Evolutionary conservation across 2,113 vertebrate species (phyloP).

Genomic region (Pseudorhombus dupliciocellatus): DNA sequence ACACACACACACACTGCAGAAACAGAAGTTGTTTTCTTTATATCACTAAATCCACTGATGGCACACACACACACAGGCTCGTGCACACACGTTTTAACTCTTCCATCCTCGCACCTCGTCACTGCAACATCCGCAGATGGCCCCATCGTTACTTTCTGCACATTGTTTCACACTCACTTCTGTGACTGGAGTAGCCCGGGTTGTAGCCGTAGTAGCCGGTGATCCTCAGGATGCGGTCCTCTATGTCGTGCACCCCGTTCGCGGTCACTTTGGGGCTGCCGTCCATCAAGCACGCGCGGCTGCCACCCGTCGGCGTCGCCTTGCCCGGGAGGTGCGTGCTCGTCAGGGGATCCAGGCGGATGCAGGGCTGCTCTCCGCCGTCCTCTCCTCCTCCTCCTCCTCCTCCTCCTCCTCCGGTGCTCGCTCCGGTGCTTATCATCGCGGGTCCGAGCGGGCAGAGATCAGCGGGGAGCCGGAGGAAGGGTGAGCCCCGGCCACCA

Average conservation of each 20-base stretch:
- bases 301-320: slow-evolving; percentile 69
- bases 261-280: slow-evolving; percentile 85
- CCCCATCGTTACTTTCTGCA: slow-evolving; percentile 20
- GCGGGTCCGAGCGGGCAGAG: slow-evolving; percentile 54
- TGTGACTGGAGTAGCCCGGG: slow-evolving; percentile 95
- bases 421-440: slow-evolving; percentile 76
- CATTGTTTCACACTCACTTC: slow-evolving; percentile 85
- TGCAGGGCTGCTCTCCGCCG: slow-evolving; percentile 67
- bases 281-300: slow-evolving; percentile 49
- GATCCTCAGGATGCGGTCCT: slow-evolving; percentile 96
- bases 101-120: slow-evolving; percentile 31
- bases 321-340: slow-evolving; percentile 75
- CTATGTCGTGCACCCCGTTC: slow-evolving; percentile 96
- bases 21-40: neutral
- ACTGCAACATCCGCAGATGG: slow-evolving; percentile 18
- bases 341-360: slow-evolving; percentile 75
- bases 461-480: slow-evolving; percentile 26
- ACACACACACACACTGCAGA: neutral
- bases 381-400: neutral
- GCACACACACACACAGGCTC: too few relatives aligned
- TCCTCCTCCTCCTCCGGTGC: slow-evolving; percentile 16
- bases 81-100: neutral
- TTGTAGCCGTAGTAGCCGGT: slow-evolving; percentile 99
- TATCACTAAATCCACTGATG: neutral
- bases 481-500: slow-evolving; percentile 57